phyloP scores from a whole-genome alignment of 2,797 vertebrate species.

The Myotis findleyi region DNA sequence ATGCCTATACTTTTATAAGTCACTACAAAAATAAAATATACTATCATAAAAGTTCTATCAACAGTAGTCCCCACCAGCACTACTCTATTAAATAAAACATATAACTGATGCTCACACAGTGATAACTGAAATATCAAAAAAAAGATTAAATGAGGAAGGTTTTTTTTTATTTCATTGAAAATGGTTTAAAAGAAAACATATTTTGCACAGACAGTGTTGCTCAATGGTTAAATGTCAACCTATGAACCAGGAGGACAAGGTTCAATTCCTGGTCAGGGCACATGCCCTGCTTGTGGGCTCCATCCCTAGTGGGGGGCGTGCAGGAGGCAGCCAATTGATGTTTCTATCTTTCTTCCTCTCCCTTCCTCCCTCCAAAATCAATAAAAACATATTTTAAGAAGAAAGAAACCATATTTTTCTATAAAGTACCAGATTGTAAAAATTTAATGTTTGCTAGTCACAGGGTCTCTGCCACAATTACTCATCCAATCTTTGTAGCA shows the following conservation, averaged over 20 bases:
- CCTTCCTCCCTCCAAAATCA: background rate
- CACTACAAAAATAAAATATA: background rate
- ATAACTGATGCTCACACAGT: background rate
- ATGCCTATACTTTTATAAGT: conserved; percentile 12
- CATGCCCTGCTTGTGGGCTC: background rate
- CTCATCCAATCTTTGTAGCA: background rate
- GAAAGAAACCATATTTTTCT: background rate
- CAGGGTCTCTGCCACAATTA: background rate
- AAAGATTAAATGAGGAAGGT: background rate
- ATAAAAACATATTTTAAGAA: background rate
- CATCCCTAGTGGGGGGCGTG: background rate
- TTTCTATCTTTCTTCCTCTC: background rate
- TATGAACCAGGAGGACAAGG: background rate
- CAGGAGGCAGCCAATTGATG: background rate
- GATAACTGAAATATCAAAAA: background rate
- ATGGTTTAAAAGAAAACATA: background rate
- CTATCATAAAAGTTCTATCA: background rate
- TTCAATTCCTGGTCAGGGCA: background rate
- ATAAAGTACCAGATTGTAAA: background rate
- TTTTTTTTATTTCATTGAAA: background rate
- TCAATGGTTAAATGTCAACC: background rate
- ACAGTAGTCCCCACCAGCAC: background rate
- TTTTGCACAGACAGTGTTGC: background rate
- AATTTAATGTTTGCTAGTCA: background rate
- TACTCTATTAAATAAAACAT: background rate